These are phyloP conservation scores for Sturmia bella DNA, from an alignment of 2,888 invertebrate genomes.

Conservation along the genomic window DNA sequence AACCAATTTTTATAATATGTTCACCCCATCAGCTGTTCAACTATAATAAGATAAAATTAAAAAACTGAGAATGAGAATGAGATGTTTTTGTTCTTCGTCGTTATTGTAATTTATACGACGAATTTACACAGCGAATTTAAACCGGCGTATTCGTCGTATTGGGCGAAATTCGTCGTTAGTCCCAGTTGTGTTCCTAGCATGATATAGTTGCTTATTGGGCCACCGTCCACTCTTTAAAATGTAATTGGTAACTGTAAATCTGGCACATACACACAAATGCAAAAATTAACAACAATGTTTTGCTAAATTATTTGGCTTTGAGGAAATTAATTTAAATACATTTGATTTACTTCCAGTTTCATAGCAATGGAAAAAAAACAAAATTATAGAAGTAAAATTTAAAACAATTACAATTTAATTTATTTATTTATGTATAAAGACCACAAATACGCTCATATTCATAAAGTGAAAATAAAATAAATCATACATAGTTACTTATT, in stretches of 20 bases:
- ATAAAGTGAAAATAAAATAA: conserved; percentile 10
- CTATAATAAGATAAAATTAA: too few species aligned
- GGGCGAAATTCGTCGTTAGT: too few species aligned
- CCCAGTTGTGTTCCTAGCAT: too few species aligned
- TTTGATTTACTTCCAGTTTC: conserved; percentile 64
- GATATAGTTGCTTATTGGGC: conserved; percentile 26
- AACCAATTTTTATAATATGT: too few species aligned
- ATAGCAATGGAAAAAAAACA: conserved; percentile 34
- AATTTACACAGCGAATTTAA: too few species aligned
- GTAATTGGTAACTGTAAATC: conserved; percentile 1
- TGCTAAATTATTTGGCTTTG: conserved; percentile 79
- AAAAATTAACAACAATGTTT: conserved; percentile 64
- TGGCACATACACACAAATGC: conserved; percentile 18
- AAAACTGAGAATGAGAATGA: too few species aligned
- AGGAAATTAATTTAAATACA: conserved; percentile 70
- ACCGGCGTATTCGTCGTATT: too few species aligned
- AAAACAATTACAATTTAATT: conserved; percentile 54
- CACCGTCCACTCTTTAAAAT: background rate
- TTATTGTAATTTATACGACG: too few species aligned
- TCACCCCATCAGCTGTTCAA: too few species aligned
- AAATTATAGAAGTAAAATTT: conserved; percentile 1
- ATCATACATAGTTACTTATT: conserved; percentile 40
- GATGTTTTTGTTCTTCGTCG: too few species aligned
- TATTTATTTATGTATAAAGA: conserved; percentile 65
- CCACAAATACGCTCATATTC: conserved; percentile 61